Percentiles rank a stretch among this genome's conserved stretches.
These are phyloP conservation scores for Rhopalosiphum nymphaeae DNA, from an alignment of 2,888 invertebrate species.

Conservation along the genomic window DNA sequence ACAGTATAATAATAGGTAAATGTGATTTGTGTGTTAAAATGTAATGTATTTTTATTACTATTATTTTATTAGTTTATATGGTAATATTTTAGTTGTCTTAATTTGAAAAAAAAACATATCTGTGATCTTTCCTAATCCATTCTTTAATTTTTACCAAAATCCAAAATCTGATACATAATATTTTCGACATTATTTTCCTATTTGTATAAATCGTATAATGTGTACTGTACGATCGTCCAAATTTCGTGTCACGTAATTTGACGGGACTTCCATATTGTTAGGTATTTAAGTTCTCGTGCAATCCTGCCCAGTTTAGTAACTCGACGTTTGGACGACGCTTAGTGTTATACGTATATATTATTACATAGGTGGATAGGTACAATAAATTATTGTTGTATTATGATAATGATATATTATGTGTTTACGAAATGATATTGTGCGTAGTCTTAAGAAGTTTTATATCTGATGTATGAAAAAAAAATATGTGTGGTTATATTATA, in stretches of 20 bases:
- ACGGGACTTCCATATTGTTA: not conserved
- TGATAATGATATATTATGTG: not conserved
- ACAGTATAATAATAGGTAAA: not conserved
- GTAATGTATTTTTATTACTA: constrained; percentile 32
- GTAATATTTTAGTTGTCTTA: constrained; percentile 11
- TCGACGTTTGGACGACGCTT: not conserved
- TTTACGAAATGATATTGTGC: not conserved
- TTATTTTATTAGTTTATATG: constrained; percentile 36
- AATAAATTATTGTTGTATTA: not conserved
- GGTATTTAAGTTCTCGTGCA: not conserved
- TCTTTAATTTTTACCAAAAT: constrained; percentile 44
- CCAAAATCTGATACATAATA: constrained; percentile 5
- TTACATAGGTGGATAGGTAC: not conserved
- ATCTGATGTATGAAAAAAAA: not conserved
- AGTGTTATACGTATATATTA: not conserved
- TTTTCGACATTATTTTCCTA: constrained; percentile 41
- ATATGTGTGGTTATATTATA: not conserved
- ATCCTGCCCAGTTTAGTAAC: not conserved
- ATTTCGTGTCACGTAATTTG: not conserved
- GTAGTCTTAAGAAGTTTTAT: not conserved
- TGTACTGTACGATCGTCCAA: not conserved
- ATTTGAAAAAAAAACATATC: constrained; percentile 48
- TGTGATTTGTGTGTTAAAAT: constrained; percentile 18
- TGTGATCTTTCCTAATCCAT: constrained; percentile 53
- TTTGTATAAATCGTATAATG: constrained; percentile 40